These are phyloP conservation scores for Rhinophrynus dorsalis DNA, from an alignment of 2,797 vertebrate genomes.

Conservation along the genomic window DNA sequence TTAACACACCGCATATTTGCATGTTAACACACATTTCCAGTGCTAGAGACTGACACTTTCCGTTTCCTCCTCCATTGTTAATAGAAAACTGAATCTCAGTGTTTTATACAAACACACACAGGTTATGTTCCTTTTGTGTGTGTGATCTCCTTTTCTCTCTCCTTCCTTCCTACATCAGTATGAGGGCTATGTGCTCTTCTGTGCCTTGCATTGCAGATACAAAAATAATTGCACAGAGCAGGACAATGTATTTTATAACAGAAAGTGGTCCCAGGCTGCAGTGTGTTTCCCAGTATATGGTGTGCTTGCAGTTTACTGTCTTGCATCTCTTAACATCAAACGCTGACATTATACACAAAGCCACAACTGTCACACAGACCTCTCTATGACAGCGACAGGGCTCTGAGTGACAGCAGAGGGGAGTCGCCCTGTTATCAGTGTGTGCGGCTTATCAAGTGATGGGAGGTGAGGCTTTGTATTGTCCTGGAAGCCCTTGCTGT, in stretches of 20 bases:
- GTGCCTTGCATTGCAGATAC: too few species aligned
- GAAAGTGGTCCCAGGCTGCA: neutral
- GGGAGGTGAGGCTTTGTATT: neutral
- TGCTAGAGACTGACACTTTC: neutral
- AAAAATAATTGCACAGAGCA: too few species aligned
- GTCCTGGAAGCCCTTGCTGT: neutral
- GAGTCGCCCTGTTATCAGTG: neutral
- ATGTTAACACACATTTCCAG: neutral
- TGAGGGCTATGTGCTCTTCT: too few species aligned
- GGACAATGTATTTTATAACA: too few species aligned
- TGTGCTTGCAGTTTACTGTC: neutral
- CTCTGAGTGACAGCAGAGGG: slow-evolving; percentile 2
- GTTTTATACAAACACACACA: neutral
- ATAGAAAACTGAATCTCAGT: neutral
- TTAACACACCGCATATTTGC: too few species aligned
- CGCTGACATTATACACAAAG: slow-evolving; percentile 15
- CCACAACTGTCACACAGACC: slow-evolving; percentile 24
- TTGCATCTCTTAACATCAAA: too few species aligned
- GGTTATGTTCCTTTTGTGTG: too few species aligned
- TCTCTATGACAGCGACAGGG: neutral
- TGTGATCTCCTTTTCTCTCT: too few species aligned
- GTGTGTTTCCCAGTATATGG: slow-evolving; percentile 12
- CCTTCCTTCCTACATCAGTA: too few species aligned
- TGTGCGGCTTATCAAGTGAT: neutral
- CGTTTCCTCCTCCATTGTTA: neutral